Conservation (phyloP, 2,113 vertebrate genomes). For the Cynocephalus volans region DNA sequence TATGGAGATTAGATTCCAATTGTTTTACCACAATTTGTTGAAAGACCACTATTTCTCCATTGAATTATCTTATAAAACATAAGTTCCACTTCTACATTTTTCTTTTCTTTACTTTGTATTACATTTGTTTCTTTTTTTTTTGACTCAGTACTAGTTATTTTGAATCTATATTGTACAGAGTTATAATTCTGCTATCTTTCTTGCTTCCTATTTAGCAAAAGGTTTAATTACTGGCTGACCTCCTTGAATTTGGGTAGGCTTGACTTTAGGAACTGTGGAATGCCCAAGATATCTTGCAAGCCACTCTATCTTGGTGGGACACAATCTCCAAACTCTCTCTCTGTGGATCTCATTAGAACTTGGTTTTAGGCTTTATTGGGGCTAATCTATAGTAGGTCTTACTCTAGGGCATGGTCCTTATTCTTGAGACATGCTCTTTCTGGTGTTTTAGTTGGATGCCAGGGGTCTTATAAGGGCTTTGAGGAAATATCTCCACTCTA, state of each 20-base stretch:
- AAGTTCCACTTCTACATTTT: slow-evolving; percentile 4
- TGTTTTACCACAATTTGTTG: neutral
- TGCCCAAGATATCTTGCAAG: neutral
- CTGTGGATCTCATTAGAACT: neutral
- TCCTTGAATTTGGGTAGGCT: neutral
- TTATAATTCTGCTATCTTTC: neutral
- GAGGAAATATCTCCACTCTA: neutral
- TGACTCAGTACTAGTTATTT: neutral
- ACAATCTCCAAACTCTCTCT: neutral
- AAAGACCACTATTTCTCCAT: neutral
- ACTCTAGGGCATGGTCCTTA: neutral
- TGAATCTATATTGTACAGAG: neutral
- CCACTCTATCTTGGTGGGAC: neutral
- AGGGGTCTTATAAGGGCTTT: neutral
- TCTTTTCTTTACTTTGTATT: neutral
- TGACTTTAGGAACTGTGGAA: slow-evolving; percentile 16
- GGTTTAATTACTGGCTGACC: neutral
- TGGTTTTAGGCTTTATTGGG: neutral
- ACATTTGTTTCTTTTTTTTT: slow-evolving; percentile 17
- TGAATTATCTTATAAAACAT: neutral
- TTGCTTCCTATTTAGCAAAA: neutral
- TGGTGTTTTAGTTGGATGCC: neutral
- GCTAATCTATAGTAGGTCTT: neutral
- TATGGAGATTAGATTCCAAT: neutral
- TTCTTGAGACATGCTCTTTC: neutral